These are phyloP conservation scores for Actinia tenebrosa DNA, from an alignment of 64 coral and sea anemone species.

Conservation along the genomic window DNA sequence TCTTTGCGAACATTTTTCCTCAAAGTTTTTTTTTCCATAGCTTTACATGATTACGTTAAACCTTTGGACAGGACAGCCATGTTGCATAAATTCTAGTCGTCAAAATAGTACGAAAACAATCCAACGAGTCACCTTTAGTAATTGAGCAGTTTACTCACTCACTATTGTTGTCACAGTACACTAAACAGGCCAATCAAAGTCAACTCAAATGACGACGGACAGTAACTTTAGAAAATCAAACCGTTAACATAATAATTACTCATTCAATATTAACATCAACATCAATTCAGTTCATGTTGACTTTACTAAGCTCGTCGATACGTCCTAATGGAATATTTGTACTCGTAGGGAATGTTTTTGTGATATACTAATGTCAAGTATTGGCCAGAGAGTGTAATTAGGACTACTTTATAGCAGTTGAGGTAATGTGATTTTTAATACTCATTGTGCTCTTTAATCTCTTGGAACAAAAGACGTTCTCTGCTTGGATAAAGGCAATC, in stretches of 20 bases:
- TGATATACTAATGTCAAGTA: not conserved
- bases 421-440: not conserved
- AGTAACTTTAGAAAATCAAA: constrained; percentile 3
- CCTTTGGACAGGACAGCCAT: not conserved
- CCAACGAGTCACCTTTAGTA: not conserved
- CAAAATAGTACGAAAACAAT: not conserved
- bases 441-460: not conserved
- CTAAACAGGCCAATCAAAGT: not conserved
- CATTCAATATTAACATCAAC: not conserved
- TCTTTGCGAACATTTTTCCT: constrained; percentile 38
- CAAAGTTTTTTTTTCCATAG: not conserved
- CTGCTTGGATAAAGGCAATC: not conserved
- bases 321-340: not conserved
- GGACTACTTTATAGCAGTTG: not conserved
- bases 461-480: not conserved
- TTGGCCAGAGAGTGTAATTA: not conserved
- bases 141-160: not conserved
- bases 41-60: not conserved
- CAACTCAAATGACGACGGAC: not conserved
- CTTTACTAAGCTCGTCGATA: not conserved
- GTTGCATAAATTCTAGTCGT: not conserved
- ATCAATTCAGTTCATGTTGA: not conserved
- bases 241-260: not conserved
- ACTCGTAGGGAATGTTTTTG: not conserved
- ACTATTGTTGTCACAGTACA: not conserved